Conservation (phyloP, 2,888 invertebrate genomes). For the Brassicogethes aeneus region DNA sequence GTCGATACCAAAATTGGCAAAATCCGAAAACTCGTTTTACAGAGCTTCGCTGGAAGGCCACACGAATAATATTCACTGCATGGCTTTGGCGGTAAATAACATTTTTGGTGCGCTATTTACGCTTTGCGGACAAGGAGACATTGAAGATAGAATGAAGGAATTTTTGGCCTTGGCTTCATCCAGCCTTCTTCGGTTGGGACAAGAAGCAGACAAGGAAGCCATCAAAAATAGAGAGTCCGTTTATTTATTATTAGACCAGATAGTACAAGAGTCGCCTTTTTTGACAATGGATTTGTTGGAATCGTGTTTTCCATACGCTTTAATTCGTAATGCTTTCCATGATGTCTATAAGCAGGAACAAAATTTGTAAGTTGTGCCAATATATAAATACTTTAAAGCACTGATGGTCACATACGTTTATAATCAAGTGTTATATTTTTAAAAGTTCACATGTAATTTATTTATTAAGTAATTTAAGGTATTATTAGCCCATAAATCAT, state of each 20-base stretch:
- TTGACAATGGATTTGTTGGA: conserved; percentile 97
- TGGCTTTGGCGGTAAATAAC: conserved; percentile 92
- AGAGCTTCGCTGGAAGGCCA: conserved; percentile 85
- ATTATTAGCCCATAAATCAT: too few species aligned
- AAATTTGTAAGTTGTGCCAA: conserved; percentile 37
- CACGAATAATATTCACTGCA: conserved; percentile 98
- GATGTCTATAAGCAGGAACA: conserved; percentile 89
- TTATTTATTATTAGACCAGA: conserved; percentile 91
- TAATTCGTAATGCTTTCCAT: conserved; percentile 96
- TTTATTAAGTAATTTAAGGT: too few species aligned
- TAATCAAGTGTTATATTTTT: too few species aligned
- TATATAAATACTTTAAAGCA: not conserved
- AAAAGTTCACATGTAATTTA: too few species aligned
- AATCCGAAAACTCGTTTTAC: conserved; percentile 83
- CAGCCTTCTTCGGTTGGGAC: conserved; percentile 85
- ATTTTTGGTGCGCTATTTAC: conserved; percentile 96
- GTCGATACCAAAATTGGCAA: conserved; percentile 89
- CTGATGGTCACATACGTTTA: too few species aligned
- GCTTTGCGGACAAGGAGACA: conserved; percentile 91
- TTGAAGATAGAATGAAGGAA: conserved; percentile 96
- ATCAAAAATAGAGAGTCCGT: conserved; percentile 93
- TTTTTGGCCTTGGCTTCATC: conserved; percentile 89
- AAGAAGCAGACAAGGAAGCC: conserved; percentile 91
- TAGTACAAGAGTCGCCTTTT: conserved; percentile 97
- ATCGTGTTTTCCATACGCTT: conserved; percentile 97